phyloP scores from a whole-genome alignment of 2,888 invertebrate genomes.

The Rhagonycha lutea region DNA sequence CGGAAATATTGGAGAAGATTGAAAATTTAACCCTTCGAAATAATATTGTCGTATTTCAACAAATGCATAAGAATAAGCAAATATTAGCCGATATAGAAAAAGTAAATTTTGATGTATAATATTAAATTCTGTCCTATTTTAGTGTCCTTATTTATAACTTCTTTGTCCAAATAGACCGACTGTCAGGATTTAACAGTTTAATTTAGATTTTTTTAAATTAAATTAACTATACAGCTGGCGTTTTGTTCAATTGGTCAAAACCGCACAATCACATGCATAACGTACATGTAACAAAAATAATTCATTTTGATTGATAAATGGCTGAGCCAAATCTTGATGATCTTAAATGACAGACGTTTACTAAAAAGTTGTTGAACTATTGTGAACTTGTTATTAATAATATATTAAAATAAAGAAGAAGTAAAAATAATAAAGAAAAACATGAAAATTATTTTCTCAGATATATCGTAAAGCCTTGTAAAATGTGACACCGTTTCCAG shows the following conservation, averaged over 20 bases:
- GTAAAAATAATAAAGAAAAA: background rate
- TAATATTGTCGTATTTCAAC: no score
- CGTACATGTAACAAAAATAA: background rate
- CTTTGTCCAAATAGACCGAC: background rate
- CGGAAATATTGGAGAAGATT: no score
- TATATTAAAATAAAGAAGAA: background rate
- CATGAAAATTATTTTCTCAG: background rate
- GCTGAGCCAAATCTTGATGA: background rate
- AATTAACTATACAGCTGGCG: background rate
- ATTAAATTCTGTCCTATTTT: no score
- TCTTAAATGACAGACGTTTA: background rate
- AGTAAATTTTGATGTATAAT: no score
- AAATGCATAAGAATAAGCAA: no score
- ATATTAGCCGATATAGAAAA: no score
- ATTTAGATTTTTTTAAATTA: background rate
- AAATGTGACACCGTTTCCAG: background rate
- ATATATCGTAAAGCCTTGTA: background rate
- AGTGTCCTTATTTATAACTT: background rate
- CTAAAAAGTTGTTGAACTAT: background rate
- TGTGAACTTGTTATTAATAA: background rate
- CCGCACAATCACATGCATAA: background rate
- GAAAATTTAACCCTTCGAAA: no score
- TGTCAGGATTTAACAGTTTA: background rate
- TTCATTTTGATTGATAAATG: background rate
- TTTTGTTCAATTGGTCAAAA: background rate